A percentile compares a stretch with the other conserved stretches of the same genome.
Evolutionary conservation across 2,888 invertebrate genomes (phyloP).

Genomic region (Drosophila nr. perissopoda): DNA sequence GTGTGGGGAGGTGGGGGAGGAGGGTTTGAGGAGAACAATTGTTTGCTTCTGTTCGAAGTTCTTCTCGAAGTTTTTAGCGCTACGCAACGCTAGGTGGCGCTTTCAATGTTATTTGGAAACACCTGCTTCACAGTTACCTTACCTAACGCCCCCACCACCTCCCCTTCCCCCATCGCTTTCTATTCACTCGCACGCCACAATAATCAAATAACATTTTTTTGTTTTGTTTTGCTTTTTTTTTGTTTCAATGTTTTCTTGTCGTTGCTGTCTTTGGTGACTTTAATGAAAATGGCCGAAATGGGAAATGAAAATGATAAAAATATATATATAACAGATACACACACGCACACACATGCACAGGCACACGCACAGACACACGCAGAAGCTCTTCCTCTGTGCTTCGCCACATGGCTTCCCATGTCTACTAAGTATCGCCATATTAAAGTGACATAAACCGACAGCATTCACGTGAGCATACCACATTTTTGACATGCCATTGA

Average conservation of each 20-base stretch:
- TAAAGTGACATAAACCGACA: slow-evolving; percentile 65
- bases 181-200: not conserved
- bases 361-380: not conserved
- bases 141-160: not conserved
- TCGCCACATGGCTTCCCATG: not conserved
- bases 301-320: slow-evolving; percentile 13
- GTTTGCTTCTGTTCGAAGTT: not conserved
- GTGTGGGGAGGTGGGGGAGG: rapidly evolving
- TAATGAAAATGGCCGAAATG: slow-evolving; percentile 21
- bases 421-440: slow-evolving; percentile 50
- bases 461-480: slow-evolving; percentile 50
- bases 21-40: not conserved
- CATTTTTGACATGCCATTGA: slow-evolving; percentile 54
- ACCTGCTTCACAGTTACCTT: not conserved
- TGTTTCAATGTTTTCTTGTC: slow-evolving; percentile 1
- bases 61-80: not conserved
- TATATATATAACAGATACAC: slow-evolving; percentile 21
- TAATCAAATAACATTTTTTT: slow-evolving; percentile 19
- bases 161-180: too few relatives aligned
- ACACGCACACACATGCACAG: slow-evolving; percentile 8
- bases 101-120: not conserved
- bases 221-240: slow-evolving; percentile 1
- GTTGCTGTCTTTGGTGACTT: slow-evolving; percentile 32
- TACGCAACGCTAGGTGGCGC: slow-evolving; percentile 6
- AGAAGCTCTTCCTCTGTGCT: not conserved